These are phyloP conservation scores for Idaea straminata DNA, from an alignment of 2,888 invertebrate genomes.

Conservation along the genomic window DNA sequence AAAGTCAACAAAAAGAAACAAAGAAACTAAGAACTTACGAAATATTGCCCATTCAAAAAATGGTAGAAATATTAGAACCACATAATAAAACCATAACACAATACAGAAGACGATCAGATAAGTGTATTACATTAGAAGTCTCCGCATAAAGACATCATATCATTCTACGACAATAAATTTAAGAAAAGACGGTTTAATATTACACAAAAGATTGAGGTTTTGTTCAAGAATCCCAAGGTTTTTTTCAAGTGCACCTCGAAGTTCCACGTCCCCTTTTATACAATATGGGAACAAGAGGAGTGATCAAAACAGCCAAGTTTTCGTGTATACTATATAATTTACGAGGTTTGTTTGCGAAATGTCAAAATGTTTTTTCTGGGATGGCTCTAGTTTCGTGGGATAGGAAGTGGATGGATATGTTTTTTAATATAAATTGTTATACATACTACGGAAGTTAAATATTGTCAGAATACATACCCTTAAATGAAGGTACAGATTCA, in stretches of 20 bases:
- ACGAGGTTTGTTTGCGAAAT: constrained; percentile 43
- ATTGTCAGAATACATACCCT: too few relatives aligned
- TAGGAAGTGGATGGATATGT: neutral
- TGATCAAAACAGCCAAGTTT: constrained; percentile 68
- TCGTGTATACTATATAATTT: constrained; percentile 44
- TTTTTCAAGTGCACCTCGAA: constrained; percentile 59
- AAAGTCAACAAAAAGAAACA: constrained; percentile 12
- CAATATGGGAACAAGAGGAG: constrained; percentile 71
- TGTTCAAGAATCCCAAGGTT: constrained; percentile 48
- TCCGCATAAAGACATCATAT: constrained; percentile 78
- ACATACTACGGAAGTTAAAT: too few relatives aligned
- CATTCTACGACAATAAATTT: constrained; percentile 75
- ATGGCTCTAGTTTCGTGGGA: neutral
- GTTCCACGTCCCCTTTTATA: constrained; percentile 56
- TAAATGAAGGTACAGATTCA: too few relatives aligned
- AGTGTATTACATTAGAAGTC: constrained; percentile 67
- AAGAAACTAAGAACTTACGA: constrained; percentile 27
- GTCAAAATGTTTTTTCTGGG: constrained; percentile 6
- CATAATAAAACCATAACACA: constrained; percentile 58
- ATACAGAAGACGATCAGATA: constrained; percentile 74
- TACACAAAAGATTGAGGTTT: constrained; percentile 69
- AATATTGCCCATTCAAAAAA: constrained; percentile 25
- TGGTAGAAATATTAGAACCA: constrained; percentile 40
- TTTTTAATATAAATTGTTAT: neutral
- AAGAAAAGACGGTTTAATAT: constrained; percentile 68